phyloP scores from a whole-genome alignment of 1,140 invertebrate genomes.

The Cydia splendana region DNA sequence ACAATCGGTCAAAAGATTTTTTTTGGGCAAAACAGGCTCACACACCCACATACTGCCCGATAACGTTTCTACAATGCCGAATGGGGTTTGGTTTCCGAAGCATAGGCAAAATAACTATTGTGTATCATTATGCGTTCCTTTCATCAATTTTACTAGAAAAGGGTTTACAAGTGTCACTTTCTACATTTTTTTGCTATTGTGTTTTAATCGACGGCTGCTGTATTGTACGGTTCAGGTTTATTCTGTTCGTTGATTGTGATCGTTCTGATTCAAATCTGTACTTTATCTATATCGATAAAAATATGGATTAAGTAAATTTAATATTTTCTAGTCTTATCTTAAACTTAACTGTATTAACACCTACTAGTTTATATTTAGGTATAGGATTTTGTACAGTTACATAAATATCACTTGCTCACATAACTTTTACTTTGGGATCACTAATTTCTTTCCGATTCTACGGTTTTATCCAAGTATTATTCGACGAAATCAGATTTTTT shows the following conservation, averaged over 20 bases:
- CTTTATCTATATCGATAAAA: neutral
- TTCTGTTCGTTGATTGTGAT: conserved; percentile 2
- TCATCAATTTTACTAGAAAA: conserved; percentile 74
- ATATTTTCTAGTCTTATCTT: too few relatives aligned
- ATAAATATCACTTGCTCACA: neutral
- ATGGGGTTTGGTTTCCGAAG: conserved; percentile 59
- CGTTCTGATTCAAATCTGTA: neutral
- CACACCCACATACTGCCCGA: conserved; percentile 65
- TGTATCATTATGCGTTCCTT: conserved; percentile 71
- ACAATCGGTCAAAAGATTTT: conserved; percentile 77
- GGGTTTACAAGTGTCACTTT: conserved; percentile 76
- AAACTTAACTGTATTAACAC: too few relatives aligned
- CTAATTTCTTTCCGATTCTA: neutral
- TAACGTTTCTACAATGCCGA: conserved; percentile 67
- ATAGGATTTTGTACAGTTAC: neutral
- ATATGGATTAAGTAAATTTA: neutral
- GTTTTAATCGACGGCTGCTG: conserved; percentile 26
- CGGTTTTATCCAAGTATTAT: neutral
- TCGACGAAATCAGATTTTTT: conserved; percentile 49
- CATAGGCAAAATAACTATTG: conserved; percentile 76
- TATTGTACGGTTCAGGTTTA: neutral
- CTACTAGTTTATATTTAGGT: too few relatives aligned
- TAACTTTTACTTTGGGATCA: neutral
- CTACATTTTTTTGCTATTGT: conserved; percentile 47
- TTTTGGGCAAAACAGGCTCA: conserved; percentile 68